A percentile compares a stretch with the other conserved stretches of the same genome.
Conservation (phyloP, 2,888 invertebrate genomes). For the Phyllotreta striolata region DNA sequence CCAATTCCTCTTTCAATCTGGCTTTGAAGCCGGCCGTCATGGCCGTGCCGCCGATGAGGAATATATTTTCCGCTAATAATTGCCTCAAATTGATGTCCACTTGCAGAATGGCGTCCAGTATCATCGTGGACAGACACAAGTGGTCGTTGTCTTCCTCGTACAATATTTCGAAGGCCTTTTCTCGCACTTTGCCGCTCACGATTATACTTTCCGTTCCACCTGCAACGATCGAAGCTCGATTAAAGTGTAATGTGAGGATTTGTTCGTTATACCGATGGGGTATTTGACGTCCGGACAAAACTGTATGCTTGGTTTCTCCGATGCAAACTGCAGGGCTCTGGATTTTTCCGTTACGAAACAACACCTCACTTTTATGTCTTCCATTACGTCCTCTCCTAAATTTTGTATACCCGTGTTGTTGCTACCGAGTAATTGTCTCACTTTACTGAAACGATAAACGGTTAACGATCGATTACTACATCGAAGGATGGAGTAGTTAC, state of each 20-base stretch:
- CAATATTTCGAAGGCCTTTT: slow-evolving; percentile 83
- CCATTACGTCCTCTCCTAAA: slow-evolving; percentile 68
- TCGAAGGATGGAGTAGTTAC: no score
- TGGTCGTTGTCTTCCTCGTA: slow-evolving; percentile 87
- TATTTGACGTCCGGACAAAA: slow-evolving; percentile 72
- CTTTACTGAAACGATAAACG: slow-evolving; percentile 49
- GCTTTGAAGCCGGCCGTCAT: slow-evolving; percentile 85
- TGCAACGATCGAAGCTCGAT: neutral
- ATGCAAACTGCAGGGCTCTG: slow-evolving; percentile 68
- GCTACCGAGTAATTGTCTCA: slow-evolving; percentile 59
- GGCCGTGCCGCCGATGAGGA: slow-evolving; percentile 87
- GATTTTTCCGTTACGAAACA: slow-evolving; percentile 86
- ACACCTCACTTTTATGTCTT: slow-evolving; percentile 84
- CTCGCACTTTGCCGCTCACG: slow-evolving; percentile 76
- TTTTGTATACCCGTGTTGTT: slow-evolving; percentile 62
- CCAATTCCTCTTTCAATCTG: slow-evolving; percentile 80
- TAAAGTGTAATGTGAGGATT: neutral
- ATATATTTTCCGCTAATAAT: slow-evolving; percentile 80
- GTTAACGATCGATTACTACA: no score
- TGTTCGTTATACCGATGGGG: slow-evolving; percentile 60
- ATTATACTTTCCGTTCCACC: slow-evolving; percentile 67
- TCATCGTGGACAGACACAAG: slow-evolving; percentile 82
- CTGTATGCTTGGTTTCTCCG: slow-evolving; percentile 60
- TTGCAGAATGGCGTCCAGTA: slow-evolving; percentile 82
- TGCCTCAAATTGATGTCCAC: slow-evolving; percentile 85